Evolutionary conservation across 2,113 vertebrate species (phyloP).

Genomic region (Microtus pennsylvanicus): DNA sequence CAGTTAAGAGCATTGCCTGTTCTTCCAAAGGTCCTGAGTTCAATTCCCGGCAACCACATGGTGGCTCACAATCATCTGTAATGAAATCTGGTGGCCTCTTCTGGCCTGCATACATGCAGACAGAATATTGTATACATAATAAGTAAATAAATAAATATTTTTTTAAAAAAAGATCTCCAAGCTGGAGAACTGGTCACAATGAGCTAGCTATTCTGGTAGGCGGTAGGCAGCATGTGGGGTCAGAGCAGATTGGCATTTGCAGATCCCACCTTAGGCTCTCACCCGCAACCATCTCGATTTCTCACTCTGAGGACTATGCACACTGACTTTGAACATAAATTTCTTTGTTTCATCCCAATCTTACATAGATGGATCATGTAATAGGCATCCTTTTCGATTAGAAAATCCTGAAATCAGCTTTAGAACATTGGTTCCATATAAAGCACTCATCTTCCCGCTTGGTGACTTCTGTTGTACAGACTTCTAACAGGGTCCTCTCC

Average conservation of each 20-base stretch:
- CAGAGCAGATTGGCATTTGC: neutral
- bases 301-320: neutral
- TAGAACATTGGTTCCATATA: neutral
- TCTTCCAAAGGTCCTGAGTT: no score
- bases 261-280: neutral
- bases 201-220: neutral
- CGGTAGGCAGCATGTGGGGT: neutral
- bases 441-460: neutral
- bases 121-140: no score
- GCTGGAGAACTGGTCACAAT: neutral
- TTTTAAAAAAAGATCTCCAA: neutral
- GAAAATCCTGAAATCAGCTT: neutral
- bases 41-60: no score
- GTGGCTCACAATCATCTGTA: no score
- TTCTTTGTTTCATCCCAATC: conserved; percentile 19
- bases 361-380: neutral
- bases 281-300: neutral
- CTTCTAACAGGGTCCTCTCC: neutral
- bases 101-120: no score
- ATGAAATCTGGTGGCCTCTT: no score
- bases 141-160: no score
- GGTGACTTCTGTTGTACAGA: neutral
- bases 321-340: neutral
- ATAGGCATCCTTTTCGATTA: neutral
- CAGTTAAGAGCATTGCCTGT: no score